Conservation (phyloP, 2,113 vertebrate species). For the Bettongia penicillata region DNA sequence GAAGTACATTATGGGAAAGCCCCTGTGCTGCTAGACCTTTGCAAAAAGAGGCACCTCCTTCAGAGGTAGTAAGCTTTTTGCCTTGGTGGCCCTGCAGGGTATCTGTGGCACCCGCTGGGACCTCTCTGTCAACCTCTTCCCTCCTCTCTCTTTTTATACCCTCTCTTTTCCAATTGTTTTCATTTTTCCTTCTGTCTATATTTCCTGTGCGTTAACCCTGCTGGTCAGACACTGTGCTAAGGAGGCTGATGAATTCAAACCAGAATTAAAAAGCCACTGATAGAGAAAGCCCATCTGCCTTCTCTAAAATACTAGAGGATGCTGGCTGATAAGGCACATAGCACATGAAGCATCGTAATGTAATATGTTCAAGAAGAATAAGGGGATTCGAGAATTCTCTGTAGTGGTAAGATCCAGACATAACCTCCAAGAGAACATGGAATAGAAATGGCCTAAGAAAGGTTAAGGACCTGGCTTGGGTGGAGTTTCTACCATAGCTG, state of each 20-base stretch:
- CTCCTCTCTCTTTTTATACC: background rate
- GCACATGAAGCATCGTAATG: accelerated
- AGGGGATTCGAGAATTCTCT: accelerated
- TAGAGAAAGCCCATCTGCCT: background rate
- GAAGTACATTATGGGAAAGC: background rate
- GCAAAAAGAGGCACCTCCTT: background rate
- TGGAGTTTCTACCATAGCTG: background rate
- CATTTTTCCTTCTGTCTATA: background rate
- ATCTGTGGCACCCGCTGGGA: background rate
- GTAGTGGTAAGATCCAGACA: background rate
- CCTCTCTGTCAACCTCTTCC: accelerated
- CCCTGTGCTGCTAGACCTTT: background rate
- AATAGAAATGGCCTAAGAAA: background rate
- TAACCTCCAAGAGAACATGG: background rate
- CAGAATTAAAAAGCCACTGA: background rate
- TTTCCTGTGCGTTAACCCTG: background rate
- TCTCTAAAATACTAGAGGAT: accelerated
- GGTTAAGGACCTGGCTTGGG: background rate
- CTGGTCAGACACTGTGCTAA: background rate
- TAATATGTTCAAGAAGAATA: accelerated
- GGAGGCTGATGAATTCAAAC: background rate
- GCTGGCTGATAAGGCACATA: accelerated
- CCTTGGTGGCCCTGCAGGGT: background rate
- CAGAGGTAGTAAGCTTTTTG: background rate
- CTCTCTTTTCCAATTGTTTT: background rate